Evolutionary conservation across 2,888 invertebrate genomes (phyloP).

Genomic region (Reticulitermes lucifugus): DNA sequence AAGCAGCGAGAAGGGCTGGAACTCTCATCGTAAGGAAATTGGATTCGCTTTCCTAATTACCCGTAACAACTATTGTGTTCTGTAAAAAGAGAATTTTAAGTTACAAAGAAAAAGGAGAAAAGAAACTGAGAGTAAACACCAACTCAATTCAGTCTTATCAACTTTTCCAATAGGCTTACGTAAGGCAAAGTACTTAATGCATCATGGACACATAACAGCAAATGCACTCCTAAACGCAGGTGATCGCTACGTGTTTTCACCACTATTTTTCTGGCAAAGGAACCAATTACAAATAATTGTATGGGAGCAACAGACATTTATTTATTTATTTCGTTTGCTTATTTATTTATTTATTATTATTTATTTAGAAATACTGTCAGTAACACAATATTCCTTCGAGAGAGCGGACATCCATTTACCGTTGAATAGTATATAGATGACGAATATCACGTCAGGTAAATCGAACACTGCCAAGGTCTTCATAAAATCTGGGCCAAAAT

Average conservation of each 20-base stretch:
- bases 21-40: slow-evolving; percentile 9
- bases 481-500: no score
- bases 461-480: no score
- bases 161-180: neutral
- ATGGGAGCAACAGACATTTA: no score
- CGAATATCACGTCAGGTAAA: no score
- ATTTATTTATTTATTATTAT: no score
- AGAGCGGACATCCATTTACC: no score
- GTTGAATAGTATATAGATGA: no score
- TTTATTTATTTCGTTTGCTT: no score
- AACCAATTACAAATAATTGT: no score
- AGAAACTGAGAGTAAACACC: neutral
- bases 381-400: no score
- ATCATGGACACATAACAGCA: neutral
- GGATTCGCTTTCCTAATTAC: slow-evolving; percentile 22
- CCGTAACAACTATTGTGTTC: slow-evolving; percentile 4
- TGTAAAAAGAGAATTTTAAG: neutral
- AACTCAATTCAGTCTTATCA: neutral
- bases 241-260: neutral
- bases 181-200: neutral
- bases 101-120: neutral
- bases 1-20: neutral
- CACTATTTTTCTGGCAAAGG: no score
- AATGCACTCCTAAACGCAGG: neutral
- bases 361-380: no score